Evolutionary conservation across 2,797 vertebrate genomes (phyloP).

Genomic region (Catharus ustulatus): DNA sequence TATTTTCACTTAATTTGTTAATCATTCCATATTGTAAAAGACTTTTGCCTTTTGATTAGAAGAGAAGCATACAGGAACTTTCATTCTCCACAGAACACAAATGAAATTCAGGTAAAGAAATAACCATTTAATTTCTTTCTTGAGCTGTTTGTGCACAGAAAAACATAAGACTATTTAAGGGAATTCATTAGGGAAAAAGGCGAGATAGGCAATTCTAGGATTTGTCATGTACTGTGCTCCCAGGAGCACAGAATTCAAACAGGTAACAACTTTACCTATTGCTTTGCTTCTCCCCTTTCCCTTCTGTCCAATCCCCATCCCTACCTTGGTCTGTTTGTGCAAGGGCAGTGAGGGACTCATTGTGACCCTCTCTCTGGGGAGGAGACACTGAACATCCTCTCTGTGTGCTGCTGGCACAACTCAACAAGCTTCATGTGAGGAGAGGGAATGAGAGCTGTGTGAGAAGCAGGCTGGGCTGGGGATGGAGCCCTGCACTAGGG

Average conservation of each 20-base stretch:
- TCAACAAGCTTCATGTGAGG: neutral
- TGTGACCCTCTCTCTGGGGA: neutral
- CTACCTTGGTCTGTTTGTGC: too few relatives aligned
- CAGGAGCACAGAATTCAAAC: neutral
- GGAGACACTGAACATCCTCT: rapidly evolving
- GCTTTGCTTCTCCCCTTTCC: neutral
- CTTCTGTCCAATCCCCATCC: rapidly evolving
- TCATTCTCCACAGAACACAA: neutral
- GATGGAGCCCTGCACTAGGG: neutral
- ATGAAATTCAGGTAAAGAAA: neutral
- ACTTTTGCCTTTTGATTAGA: neutral
- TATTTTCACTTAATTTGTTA: neutral
- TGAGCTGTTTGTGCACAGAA: neutral
- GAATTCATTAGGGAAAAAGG: neutral
- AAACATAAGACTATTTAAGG: neutral
- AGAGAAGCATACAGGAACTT: neutral
- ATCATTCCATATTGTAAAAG: neutral
- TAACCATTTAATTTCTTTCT: neutral
- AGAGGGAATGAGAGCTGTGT: neutral
- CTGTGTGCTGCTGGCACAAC: neutral
- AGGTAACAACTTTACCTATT: neutral
- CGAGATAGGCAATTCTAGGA: neutral
- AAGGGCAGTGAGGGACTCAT: neutral
- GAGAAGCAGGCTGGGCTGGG: neutral
- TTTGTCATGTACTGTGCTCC: neutral